Conservation (phyloP, 2,888 invertebrate genomes). For the Drosophila helvetica region DNA sequence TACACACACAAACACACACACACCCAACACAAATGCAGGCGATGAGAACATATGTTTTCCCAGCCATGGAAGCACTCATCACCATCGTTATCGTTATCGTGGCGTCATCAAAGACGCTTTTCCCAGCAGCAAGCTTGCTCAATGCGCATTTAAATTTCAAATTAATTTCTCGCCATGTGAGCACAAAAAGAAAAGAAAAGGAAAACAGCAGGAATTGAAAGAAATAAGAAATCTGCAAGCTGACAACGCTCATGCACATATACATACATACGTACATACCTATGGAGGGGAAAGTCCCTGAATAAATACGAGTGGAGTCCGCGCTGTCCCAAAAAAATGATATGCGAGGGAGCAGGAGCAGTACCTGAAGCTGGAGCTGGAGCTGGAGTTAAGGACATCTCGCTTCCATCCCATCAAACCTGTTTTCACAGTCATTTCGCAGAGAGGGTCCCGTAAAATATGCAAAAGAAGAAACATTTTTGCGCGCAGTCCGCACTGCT, state of each 20-base stretch:
- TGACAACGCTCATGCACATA: constrained; percentile 25
- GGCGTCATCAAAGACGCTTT: constrained; percentile 63
- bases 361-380: neutral
- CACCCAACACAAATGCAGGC: neutral
- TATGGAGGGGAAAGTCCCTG: constrained; percentile 17
- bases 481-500: constrained; percentile 37
- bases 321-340: constrained; percentile 44
- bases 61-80: constrained; percentile 10
- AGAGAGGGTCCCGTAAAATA: constrained; percentile 64
- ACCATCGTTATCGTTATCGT: neutral
- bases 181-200: constrained; percentile 21
- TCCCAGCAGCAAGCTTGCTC: constrained; percentile 48
- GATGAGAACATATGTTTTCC: constrained; percentile 20
- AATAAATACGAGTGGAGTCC: constrained; percentile 39
- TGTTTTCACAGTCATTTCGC: constrained; percentile 54
- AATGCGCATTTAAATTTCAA: constrained; percentile 78
- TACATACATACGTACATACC: neutral
- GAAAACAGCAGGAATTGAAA: constrained; percentile 12
- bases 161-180: constrained; percentile 71
- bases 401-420: constrained; percentile 46
- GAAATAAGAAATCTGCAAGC: constrained; percentile 47
- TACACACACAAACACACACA: no score
- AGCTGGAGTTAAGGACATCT: neutral
- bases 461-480: constrained; percentile 69
- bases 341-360: constrained; percentile 18